Conservation (phyloP, 2,888 invertebrate genomes). For the Chrysina gloriosa region DNA sequence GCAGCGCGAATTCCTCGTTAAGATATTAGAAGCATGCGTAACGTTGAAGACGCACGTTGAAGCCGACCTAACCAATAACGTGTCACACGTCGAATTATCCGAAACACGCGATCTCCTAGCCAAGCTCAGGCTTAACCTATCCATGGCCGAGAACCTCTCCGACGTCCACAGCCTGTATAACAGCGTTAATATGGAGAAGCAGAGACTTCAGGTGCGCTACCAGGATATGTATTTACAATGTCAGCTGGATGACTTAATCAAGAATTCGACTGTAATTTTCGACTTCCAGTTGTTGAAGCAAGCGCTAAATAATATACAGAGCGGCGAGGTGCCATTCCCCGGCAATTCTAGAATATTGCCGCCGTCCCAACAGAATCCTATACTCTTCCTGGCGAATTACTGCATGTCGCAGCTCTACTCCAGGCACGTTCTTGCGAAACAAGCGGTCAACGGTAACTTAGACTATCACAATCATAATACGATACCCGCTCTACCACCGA, state of each 20-base stretch:
- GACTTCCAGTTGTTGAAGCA: constrained; percentile 77
- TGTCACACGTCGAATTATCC: constrained; percentile 74
- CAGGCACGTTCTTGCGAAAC: constrained; percentile 72
- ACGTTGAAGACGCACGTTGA: constrained; percentile 81
- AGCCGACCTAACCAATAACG: constrained; percentile 77
- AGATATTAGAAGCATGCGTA: constrained; percentile 79
- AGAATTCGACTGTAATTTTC: constrained; percentile 74
- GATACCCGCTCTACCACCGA: constrained; percentile 58
- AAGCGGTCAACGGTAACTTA: constrained; percentile 66
- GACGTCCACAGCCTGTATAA: constrained; percentile 74
- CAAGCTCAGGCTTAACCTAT: constrained; percentile 71
- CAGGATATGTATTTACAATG: constrained; percentile 80
- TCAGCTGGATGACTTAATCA: constrained; percentile 77
- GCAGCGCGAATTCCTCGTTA: constrained; percentile 78
- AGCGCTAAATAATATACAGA: constrained; percentile 73
- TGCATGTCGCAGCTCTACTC: constrained; percentile 80
- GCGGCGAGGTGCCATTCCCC: constrained; percentile 67
- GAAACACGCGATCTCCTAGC: constrained; percentile 74
- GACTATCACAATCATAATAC: constrained; percentile 64
- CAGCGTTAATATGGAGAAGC: constrained; percentile 74
- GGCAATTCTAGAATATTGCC: constrained; percentile 59
- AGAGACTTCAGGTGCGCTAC: constrained; percentile 74
- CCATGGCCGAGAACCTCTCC: constrained; percentile 69
- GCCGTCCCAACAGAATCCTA: constrained; percentile 72
- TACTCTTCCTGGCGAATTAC: constrained; percentile 80